phyloP scores from a whole-genome alignment of 2,888 invertebrate species.

The Chloromyia formosa region DNA sequence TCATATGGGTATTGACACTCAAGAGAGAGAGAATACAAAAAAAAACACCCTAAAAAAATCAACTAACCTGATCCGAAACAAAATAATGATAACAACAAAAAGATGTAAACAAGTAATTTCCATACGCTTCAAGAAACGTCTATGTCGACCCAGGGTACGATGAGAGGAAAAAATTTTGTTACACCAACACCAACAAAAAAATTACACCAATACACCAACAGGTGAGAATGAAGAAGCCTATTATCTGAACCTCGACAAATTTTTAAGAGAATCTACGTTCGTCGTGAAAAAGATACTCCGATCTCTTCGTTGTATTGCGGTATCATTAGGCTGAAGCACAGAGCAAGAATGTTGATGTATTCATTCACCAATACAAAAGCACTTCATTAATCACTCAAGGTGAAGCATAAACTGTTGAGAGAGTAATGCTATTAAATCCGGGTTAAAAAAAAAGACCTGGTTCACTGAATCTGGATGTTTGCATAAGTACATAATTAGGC shows the following conservation, averaged over 20 bases:
- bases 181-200: neutral
- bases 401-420: neutral
- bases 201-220: neutral
- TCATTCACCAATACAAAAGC: conserved; percentile 17
- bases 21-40: too few species aligned
- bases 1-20: too few species aligned
- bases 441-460: neutral
- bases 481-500: conserved; percentile 12
- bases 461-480: neutral
- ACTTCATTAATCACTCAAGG: neutral
- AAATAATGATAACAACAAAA: conserved; percentile 1
- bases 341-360: too few species aligned
- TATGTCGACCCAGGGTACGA: neutral
- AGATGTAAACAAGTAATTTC: conserved; percentile 6
- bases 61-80: neutral
- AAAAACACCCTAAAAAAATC: neutral
- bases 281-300: too few species aligned
- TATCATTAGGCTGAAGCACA: neutral
- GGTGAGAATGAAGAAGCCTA: neutral
- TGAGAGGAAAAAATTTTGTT: neutral
- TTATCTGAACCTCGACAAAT: neutral
- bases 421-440: conserved; percentile 26
- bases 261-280: neutral
- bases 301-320: neutral
- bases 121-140: neutral